Evolutionary conservation across 2,888 invertebrate genomes (phyloP).

Genomic region (Protophormia terraenovae): DNA sequence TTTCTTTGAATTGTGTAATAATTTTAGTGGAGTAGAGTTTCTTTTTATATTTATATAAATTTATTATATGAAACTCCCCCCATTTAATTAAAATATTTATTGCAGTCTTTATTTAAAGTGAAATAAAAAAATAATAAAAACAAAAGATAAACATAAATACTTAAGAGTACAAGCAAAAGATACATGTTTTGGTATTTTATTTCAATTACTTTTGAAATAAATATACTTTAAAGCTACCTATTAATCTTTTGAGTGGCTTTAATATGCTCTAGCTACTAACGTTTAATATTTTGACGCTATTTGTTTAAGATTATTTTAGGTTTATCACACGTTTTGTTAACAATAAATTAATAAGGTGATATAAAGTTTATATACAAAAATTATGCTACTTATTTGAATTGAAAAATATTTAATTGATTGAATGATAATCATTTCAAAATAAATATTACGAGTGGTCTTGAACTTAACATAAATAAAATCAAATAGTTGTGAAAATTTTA

Average conservation of each 20-base stretch:
- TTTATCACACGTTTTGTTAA: background rate
- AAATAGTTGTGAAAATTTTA: no score
- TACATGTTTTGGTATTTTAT: constrained; percentile 50
- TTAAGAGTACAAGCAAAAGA: background rate
- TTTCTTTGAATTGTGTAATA: constrained; percentile 14
- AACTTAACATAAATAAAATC: no score
- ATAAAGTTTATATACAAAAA: no score
- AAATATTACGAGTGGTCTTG: no score
- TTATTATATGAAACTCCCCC: constrained; percentile 31
- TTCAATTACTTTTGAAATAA: constrained; percentile 52
- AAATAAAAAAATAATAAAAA: background rate
- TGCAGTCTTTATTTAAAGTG: background rate
- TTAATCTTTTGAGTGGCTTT: constrained; percentile 43
- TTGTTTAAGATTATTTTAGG: background rate
- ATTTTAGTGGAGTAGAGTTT: constrained; percentile 16
- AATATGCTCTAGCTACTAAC: constrained; percentile 33
- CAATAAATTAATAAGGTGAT: no score
- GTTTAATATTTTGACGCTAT: background rate
- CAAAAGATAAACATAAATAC: background rate
- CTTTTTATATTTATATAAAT: constrained; percentile 5
- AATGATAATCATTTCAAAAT: no score
- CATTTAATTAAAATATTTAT: constrained; percentile 12
- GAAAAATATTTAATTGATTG: no score
- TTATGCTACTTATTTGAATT: no score
- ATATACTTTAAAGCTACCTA: constrained; percentile 36